These are phyloP conservation scores for Deilephila porcellus DNA, from an alignment of 2,888 invertebrate species.

Conservation along the genomic window DNA sequence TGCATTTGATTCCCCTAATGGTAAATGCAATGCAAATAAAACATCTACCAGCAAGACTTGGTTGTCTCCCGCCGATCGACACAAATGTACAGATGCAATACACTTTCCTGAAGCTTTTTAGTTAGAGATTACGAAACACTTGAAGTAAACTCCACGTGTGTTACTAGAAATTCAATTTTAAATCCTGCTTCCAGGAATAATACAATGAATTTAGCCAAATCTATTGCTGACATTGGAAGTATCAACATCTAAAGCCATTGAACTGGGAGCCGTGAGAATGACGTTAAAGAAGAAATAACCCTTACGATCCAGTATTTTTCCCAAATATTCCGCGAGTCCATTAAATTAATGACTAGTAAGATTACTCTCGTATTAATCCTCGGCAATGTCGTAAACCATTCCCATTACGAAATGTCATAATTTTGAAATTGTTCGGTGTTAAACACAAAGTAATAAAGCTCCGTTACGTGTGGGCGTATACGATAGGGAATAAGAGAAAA, in stretches of 20 bases:
- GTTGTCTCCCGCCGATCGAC: too few relatives aligned
- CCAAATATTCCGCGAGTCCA: constrained; percentile 31
- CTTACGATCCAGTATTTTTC: neutral
- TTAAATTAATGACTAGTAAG: constrained; percentile 30
- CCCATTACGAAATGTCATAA: constrained; percentile 10
- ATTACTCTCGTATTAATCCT: constrained; percentile 9
- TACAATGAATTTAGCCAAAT: too few relatives aligned
- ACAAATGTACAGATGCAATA: too few relatives aligned
- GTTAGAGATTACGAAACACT: too few relatives aligned
- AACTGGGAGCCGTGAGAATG: neutral
- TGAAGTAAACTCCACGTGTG: too few relatives aligned
- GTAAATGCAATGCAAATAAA: too few relatives aligned
- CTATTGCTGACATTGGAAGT: neutral
- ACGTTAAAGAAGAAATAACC: neutral
- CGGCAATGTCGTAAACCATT: constrained; percentile 13
- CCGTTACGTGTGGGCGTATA: neutral
- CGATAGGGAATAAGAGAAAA: neutral
- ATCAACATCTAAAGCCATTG: neutral
- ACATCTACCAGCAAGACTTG: too few relatives aligned
- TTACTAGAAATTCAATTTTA: too few relatives aligned
- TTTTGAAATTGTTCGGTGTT: neutral
- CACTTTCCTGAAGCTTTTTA: too few relatives aligned
- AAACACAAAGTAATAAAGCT: neutral
- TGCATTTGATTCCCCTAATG: too few relatives aligned
- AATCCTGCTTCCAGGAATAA: too few relatives aligned